Evolutionary conservation across 2,888 invertebrate genomes (phyloP), one percentile per base, ranked within the genome.

Genomic region (Ophion slaviceki): DNA sequence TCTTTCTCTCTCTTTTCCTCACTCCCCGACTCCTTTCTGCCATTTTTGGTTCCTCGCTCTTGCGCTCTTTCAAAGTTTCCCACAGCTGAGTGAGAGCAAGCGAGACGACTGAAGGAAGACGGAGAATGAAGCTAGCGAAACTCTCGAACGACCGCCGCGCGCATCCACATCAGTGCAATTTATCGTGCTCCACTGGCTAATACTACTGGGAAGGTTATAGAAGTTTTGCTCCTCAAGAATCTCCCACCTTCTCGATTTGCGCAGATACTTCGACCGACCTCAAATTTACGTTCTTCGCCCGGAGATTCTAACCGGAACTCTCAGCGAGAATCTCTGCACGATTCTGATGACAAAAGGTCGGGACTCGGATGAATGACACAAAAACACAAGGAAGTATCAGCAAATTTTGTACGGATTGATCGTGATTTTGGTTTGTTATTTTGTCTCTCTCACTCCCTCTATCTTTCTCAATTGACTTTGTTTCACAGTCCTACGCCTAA

Each of bases 91-190:
- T 2, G 36, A 57, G 53, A 53, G 57, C 57, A 7, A 28, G 32
- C 32, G n/a, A 62, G 32, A 68, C 7, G 67, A 8, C 57, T 28
- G 80, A 64, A 47, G 72, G 24, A 72, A 68, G 36, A 53, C 53
- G 71, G 24, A 68, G 66, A 80, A 80, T 53, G 71, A 61, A 64
- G 68, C 61, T 71, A 66, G 75, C 84, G 87, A 82, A 81, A 86
- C 87, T 86, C 86, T 79, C 84, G 72, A 86, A 84, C 86, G 85
- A 87, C 80, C 87, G 82, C 85, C 59, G 68, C 70, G 47, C 72
- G 53, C 53, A 85, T 84, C 86, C 85, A 72, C 87, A 88, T 87
- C 80, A 66, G 80, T 66, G 80, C 80, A 82, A 87, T 87, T 85
- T 87, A 86, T 87, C 83, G 86, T 71, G 61, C 80, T 77, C 59